Percentiles rank a stretch among this genome's conserved stretches.
These are phyloP conservation scores for Coendou prehensilis DNA, from an alignment of 2,797 vertebrate genomes.

Conservation along the genomic window DNA sequence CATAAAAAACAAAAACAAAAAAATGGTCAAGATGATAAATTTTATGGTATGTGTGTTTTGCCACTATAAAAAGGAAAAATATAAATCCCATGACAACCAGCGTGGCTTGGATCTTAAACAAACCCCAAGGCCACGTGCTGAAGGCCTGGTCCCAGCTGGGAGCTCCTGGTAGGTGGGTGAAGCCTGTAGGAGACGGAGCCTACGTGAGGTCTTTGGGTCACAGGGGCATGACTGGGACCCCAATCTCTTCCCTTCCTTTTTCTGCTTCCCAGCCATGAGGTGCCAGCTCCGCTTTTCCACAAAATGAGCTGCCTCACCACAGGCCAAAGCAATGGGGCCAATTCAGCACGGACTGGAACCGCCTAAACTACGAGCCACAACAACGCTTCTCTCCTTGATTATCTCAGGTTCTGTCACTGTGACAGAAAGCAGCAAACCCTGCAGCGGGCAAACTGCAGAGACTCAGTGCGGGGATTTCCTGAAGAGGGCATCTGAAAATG, in stretches of 20 bases:
- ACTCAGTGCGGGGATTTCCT: not conserved
- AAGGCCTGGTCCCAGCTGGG: not conserved
- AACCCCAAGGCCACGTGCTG: too few relatives aligned
- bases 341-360: not conserved
- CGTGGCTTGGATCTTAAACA: not conserved
- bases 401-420: not conserved
- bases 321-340: not conserved
- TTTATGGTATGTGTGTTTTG: not conserved
- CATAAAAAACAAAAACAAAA: too few relatives aligned
- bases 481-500: not conserved
- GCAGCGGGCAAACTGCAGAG: not conserved
- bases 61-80: not conserved
- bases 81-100: not conserved
- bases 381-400: not conserved
- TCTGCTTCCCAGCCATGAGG: not conserved
- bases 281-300: too few relatives aligned
- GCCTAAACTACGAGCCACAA: not conserved
- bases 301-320: too few relatives aligned
- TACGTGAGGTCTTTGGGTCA: not conserved
- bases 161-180: not conserved
- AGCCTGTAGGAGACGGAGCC: not conserved
- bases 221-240: not conserved
- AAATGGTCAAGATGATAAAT: not conserved
- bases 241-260: not conserved
- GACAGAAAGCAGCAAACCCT: not conserved